A percentile compares a stretch with the other conserved stretches of the same genome.
These are phyloP conservation scores for Solenopsis fugax DNA, from an alignment of 1,140 invertebrate genomes.

Conservation along the genomic window DNA sequence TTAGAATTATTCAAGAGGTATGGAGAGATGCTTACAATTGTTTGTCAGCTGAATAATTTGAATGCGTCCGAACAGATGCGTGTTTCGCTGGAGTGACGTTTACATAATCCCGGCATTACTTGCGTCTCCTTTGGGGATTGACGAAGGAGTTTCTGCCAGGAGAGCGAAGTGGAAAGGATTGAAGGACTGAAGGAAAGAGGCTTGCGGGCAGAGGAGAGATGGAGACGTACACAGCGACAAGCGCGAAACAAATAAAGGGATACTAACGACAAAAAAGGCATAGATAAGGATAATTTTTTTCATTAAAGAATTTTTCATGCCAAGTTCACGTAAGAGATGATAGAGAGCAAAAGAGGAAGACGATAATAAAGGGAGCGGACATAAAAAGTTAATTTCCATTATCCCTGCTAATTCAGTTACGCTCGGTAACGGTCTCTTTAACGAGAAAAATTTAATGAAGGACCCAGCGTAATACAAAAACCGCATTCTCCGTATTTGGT, in stretches of 20 bases:
- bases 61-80: constrained; percentile 81
- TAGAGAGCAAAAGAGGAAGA: constrained; percentile 51
- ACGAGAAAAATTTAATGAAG: constrained; percentile 47
- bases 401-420: constrained; percentile 51
- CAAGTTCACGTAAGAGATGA: constrained; percentile 27
- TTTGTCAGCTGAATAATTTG: constrained; percentile 78
- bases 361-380: constrained; percentile 60
- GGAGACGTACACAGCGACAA: neutral
- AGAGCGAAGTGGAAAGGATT: constrained; percentile 76
- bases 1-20: constrained; percentile 34
- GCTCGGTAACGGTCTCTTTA: constrained; percentile 50
- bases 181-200: constrained; percentile 65
- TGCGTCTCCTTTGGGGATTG: constrained; percentile 78
- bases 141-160: constrained; percentile 76
- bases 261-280: constrained; percentile 79
- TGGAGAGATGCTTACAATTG: constrained; percentile 29
- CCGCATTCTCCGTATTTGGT: constrained; percentile 54
- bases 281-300: constrained; percentile 78
- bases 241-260: constrained; percentile 48
- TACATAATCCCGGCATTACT: constrained; percentile 86
- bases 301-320: constrained; percentile 36
- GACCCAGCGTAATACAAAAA: constrained; percentile 40
- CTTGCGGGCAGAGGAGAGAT: neutral
- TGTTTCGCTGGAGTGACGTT: constrained; percentile 83
- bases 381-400: constrained; percentile 55